Evolutionary conservation across 2,888 invertebrate genomes (phyloP).

Genomic region (Drosophila infuscata): DNA sequence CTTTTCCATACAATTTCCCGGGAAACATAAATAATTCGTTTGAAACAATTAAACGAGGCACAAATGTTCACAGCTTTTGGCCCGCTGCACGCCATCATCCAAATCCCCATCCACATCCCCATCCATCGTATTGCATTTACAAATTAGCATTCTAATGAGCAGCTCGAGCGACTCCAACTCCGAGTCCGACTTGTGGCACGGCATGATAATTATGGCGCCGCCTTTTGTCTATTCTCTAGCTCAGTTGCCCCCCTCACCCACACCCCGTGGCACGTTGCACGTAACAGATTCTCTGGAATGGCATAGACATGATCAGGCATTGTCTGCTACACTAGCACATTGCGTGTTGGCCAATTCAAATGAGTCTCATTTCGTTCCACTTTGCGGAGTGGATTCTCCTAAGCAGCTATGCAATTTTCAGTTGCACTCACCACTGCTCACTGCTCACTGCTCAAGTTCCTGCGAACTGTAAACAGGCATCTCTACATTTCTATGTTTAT

Average conservation of each 20-base stretch:
- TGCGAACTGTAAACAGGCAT: constrained; percentile 6
- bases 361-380: constrained; percentile 47
- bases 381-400: constrained; percentile 2
- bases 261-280: neutral
- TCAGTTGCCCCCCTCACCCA: neutral
- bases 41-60: constrained; percentile 61
- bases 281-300: constrained; percentile 44
- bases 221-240: constrained; percentile 42
- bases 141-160: constrained; percentile 78
- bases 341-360: constrained; percentile 74
- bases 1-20: constrained; percentile 23
- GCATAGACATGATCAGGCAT: constrained; percentile 23
- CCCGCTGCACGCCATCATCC: constrained; percentile 36
- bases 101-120: constrained; percentile 14
- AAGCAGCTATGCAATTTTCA: constrained; percentile 17
- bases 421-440: constrained; percentile 8
- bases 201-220: constrained; percentile 72
- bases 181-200: constrained; percentile 37
- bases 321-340: constrained; percentile 49
- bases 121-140: constrained; percentile 65
- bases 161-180: constrained; percentile 15
- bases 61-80: constrained; percentile 57
- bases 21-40: constrained; percentile 36
- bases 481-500: constrained; percentile 35
- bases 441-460: constrained; percentile 12